A percentile compares a stretch with the other conserved stretches of the same genome.
Conservation (phyloP, 2,113 vertebrate species). For the Ia io region DNA sequence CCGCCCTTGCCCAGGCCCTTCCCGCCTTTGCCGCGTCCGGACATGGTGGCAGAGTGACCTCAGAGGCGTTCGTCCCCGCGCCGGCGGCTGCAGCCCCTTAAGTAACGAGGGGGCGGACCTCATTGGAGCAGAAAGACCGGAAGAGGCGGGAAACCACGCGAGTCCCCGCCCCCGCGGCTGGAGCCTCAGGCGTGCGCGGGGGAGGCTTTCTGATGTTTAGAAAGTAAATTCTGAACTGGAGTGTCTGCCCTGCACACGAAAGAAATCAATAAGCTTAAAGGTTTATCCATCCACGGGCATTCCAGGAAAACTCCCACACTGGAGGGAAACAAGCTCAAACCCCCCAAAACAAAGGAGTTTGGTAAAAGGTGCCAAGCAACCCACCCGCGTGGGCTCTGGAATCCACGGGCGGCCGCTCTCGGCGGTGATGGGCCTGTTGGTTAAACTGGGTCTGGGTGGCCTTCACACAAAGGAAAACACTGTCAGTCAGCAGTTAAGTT, state of each 20-base stretch:
- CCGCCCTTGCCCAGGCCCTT: not conserved
- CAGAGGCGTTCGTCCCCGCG: rapidly evolving
- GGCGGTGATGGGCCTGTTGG: not conserved
- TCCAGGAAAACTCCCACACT: no score
- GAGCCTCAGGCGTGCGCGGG: not conserved
- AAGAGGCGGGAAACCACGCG: not conserved
- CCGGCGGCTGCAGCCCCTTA: not conserved
- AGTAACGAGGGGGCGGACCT: not conserved
- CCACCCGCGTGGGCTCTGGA: not conserved
- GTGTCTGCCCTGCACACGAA: not conserved
- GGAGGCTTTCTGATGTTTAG: not conserved
- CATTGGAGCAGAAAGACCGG: not conserved
- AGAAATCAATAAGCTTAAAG: not conserved
- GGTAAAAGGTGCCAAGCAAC: not conserved
- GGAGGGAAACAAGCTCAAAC: not conserved
- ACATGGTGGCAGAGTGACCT: rapidly evolving
- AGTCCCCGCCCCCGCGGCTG: not conserved
- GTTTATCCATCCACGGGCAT: not conserved
- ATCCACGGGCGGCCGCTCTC: not conserved
- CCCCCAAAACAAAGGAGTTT: not conserved
- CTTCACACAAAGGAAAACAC: not conserved
- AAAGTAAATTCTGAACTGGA: not conserved
- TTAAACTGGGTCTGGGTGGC: not conserved
- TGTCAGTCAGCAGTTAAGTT: not conserved
- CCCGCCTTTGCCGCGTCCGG: not conserved